A percentile compares a stretch with the other conserved stretches of the same genome.
phyloP scores from a whole-genome alignment of 2,113 vertebrate genomes.

The Embiotoca jacksoni region DNA sequence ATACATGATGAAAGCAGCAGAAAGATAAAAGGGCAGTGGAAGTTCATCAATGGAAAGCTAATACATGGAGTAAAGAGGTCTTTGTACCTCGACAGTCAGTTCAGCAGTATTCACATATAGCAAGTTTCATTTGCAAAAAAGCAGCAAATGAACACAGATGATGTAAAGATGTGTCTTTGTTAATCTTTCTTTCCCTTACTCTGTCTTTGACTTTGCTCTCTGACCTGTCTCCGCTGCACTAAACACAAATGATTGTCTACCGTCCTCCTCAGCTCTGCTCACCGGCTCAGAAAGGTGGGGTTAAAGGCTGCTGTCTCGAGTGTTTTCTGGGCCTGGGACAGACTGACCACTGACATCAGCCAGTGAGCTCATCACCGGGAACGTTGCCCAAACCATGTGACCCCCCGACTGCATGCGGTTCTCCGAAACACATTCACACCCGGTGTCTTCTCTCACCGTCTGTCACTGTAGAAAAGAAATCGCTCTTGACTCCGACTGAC shows the following conservation, averaged over 20 bases:
- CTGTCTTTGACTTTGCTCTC: slow-evolving; percentile 22
- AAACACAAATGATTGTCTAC: slow-evolving; percentile 22
- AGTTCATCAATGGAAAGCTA: slow-evolving; percentile 5
- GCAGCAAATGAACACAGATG: too few species aligned
- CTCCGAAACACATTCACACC: slow-evolving; percentile 15
- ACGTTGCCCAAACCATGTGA: neutral
- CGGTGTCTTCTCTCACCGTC: neutral
- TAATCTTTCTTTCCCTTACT: neutral
- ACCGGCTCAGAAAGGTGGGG: neutral
- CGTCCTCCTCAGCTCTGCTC: slow-evolving; percentile 7
- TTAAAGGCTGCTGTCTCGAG: neutral
- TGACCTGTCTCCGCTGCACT: slow-evolving; percentile 28
- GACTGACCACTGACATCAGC: slow-evolving; percentile 23
- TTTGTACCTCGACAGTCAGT: too few species aligned
- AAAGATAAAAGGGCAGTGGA: neutral
- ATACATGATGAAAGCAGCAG: neutral
- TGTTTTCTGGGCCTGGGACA: neutral
- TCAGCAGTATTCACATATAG: too few species aligned
- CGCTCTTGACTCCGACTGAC: slow-evolving; percentile 17
- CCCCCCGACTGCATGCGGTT: slow-evolving; percentile 5
- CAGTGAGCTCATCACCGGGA: too few species aligned
- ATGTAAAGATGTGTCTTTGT: too few species aligned
- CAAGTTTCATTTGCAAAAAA: neutral
- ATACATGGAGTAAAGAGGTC: neutral
- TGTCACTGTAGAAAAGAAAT: slow-evolving; percentile 29